A percentile compares a stretch with the other conserved stretches of the same genome.
These are phyloP conservation scores for Hyposoter didymator DNA, from an alignment of 2,888 invertebrate species.

Conservation along the genomic window DNA sequence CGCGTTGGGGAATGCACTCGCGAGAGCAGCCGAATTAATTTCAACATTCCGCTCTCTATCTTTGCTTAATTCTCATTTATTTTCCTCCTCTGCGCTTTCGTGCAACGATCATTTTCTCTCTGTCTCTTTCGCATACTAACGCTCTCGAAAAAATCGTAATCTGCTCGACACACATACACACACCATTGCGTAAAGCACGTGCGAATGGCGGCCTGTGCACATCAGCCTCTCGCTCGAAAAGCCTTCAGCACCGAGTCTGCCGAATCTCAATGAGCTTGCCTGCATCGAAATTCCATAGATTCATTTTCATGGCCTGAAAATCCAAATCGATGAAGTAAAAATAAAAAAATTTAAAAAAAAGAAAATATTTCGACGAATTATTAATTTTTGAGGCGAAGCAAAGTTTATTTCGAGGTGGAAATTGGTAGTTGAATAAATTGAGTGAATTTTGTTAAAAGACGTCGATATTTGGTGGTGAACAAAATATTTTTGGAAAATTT, in stretches of 20 bases:
- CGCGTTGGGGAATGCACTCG: slow-evolving; percentile 65
- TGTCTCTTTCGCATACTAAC: slow-evolving; percentile 33
- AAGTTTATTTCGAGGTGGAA: neutral
- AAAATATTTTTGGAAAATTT: no score
- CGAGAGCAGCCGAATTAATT: slow-evolving; percentile 73
- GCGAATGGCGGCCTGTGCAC: slow-evolving; percentile 66
- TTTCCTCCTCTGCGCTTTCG: slow-evolving; percentile 35
- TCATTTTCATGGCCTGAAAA: slow-evolving; percentile 12
- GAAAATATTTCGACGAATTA: neutral
- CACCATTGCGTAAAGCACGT: slow-evolving; percentile 54
- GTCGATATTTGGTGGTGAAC: no score
- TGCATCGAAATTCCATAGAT: slow-evolving; percentile 73
- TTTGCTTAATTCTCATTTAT: slow-evolving; percentile 17
- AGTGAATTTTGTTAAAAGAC: no score
- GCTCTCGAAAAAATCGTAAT: slow-evolving; percentile 47
- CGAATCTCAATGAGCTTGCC: slow-evolving; percentile 76
- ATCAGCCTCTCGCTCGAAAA: slow-evolving; percentile 63
- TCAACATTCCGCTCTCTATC: slow-evolving; percentile 61
- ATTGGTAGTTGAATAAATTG: neutral
- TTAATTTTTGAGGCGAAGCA: neutral
- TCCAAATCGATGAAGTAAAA: neutral
- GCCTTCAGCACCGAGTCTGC: slow-evolving; percentile 57
- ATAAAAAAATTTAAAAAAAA: neutral
- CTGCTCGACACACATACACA: slow-evolving; percentile 39
- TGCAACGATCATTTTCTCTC: slow-evolving; percentile 9